phyloP scores from a whole-genome alignment of 2,113 vertebrate genomes.

The Apus apus region DNA sequence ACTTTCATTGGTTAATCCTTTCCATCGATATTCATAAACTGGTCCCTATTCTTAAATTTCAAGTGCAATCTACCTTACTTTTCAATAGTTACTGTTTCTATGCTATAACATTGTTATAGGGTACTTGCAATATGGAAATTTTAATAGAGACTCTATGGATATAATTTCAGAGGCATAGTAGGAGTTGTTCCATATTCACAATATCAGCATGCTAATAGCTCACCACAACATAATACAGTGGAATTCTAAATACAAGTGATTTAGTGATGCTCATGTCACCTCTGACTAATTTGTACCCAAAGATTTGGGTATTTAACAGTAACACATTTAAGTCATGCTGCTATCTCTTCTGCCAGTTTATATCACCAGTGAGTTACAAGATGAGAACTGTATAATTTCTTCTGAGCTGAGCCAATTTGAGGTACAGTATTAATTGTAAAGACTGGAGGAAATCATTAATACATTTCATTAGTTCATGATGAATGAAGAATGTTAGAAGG shows the following conservation, averaged over 20 bases:
- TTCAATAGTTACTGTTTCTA: neutral
- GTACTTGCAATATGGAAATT: neutral
- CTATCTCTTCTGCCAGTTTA: neutral
- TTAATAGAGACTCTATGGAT: neutral
- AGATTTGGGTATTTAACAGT: neutral
- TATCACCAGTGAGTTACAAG: neutral
- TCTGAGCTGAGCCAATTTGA: neutral
- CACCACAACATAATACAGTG: neutral
- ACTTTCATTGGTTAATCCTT: neutral
- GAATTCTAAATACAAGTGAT: conserved; percentile 5
- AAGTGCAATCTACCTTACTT: neutral
- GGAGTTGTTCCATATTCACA: neutral
- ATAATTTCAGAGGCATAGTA: neutral
- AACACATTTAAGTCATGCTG: neutral
- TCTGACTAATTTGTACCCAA: conserved; percentile 16
- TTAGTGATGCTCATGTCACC: neutral
- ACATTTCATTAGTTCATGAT: conserved; percentile 22
- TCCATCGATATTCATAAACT: neutral
- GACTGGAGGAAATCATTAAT: conserved; percentile 14
- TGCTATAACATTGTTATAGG: neutral
- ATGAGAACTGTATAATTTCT: conserved; percentile 11
- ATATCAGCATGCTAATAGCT: neutral
- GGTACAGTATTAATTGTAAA: neutral
- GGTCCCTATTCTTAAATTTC: neutral
- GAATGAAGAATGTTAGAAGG: conserved; percentile 10